phyloP scores from a whole-genome alignment of 2,888 invertebrate genomes.

The Lasioglossum pauxillum region DNA sequence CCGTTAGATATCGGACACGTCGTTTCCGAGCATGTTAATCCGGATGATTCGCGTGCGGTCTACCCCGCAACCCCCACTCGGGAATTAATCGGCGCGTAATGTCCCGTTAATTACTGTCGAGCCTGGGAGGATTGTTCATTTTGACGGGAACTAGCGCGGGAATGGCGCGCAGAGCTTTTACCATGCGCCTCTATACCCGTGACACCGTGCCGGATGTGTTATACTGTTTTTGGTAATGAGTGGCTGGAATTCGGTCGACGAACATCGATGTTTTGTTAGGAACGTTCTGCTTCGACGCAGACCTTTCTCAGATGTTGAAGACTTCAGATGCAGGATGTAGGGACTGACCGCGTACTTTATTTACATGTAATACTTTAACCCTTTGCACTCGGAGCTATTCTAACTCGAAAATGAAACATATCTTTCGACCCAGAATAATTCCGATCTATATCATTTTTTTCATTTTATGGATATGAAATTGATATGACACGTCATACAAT shows the following conservation, averaged over 20 bases:
- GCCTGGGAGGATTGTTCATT: conserved; percentile 37
- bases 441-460: no score
- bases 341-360: not conserved
- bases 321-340: not conserved
- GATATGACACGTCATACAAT: no score
- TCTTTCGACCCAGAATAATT: no score
- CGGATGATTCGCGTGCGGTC: conserved; percentile 12
- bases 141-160: conserved; percentile 28
- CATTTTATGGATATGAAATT: no score
- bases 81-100: conserved; percentile 39
- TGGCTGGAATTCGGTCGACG: not conserved
- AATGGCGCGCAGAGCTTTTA: conserved; percentile 17
- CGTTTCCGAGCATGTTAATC: conserved; percentile 44
- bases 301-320: not conserved
- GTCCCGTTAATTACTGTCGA: conserved; percentile 45
- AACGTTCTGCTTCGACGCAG: not conserved
- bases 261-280: not conserved
- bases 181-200: not conserved
- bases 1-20: conserved; percentile 27
- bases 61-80: conserved; percentile 8
- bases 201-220: not conserved
- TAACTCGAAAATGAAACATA: no score
- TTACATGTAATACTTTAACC: no score
- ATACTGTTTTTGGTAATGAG: conserved; percentile 6
- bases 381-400: no score